Evolutionary conservation across 2,797 vertebrate genomes (phyloP).

Genomic region (Rhinella marina): DNA sequence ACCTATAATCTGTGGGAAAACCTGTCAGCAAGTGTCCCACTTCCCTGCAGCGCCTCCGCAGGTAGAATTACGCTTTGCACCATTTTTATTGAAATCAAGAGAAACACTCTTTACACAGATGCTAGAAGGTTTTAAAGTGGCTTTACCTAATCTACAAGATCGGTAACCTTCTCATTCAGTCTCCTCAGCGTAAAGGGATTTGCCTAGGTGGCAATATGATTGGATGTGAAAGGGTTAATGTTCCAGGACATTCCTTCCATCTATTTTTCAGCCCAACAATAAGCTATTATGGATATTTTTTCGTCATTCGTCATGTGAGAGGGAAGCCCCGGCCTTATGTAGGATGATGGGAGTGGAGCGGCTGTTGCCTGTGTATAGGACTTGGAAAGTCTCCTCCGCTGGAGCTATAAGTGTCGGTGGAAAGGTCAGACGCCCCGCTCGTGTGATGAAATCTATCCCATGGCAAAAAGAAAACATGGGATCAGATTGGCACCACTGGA

Average conservation of each 20-base stretch:
- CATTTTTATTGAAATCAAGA: neutral
- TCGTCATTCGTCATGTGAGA: neutral
- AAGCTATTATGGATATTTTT: neutral
- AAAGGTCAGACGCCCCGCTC: conserved; percentile 49
- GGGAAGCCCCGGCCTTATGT: conserved; percentile 22
- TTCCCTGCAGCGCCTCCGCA: neutral
- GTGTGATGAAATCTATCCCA: conserved; percentile 22
- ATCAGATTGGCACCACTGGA: conserved; percentile 15
- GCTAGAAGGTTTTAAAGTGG: neutral
- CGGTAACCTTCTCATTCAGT: neutral
- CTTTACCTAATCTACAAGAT: neutral
- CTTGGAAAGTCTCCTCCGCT: neutral
- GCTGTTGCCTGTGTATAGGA: neutral
- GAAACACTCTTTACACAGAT: neutral
- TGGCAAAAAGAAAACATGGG: conserved; percentile 32
- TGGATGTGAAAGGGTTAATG: neutral
- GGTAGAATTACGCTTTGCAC: neutral
- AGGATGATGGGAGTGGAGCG: neutral
- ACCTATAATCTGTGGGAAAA: neutral
- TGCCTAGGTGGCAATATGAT: too few species aligned
- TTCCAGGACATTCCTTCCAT: neutral
- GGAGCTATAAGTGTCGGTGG: conserved; percentile 37
- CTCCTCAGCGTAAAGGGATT: too few species aligned
- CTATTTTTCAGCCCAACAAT: conserved; percentile 18
- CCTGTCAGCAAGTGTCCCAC: neutral